phyloP scores from a whole-genome alignment of 2,797 vertebrate genomes.

The Rachycentron canadum region DNA sequence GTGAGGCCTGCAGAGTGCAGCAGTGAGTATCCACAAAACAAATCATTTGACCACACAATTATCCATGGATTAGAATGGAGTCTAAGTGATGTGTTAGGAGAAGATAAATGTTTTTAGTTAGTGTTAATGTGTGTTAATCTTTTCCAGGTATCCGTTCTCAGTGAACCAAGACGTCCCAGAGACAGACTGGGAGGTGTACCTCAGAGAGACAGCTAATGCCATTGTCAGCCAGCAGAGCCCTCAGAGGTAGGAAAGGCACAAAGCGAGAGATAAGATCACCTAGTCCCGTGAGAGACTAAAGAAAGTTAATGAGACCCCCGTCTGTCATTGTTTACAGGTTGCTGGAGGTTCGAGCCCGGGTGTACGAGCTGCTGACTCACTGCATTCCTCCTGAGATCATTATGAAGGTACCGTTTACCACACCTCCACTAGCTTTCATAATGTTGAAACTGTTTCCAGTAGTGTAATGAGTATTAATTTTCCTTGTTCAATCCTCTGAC shows the following conservation, averaged over 20 bases:
- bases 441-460: background rate
- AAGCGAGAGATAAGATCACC: background rate
- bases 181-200: constrained; percentile 97
- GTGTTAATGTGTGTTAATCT: background rate
- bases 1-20: constrained; percentile 97
- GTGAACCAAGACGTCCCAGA: constrained; percentile 94
- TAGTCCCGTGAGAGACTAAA: background rate
- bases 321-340: constrained; percentile 83
- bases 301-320: background rate
- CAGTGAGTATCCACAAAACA: constrained; percentile 87
- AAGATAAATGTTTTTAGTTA: constrained; percentile 4
- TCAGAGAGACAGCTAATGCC: constrained; percentile 95
- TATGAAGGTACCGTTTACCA: constrained; percentile 90
- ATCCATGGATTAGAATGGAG: background rate
- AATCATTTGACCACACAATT: too few relatives aligned
- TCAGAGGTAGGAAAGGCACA: constrained; percentile 86
- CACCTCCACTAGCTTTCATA: background rate
- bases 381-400: constrained; percentile 97
- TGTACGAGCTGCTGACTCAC: constrained; percentile 97
- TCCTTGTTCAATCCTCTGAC: background rate
- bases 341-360: constrained; percentile 92
- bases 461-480: rapidly evolving
- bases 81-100: background rate
- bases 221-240: constrained; percentile 96
- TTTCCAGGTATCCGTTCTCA: constrained; percentile 92